phyloP scores from a whole-genome alignment of 2,797 vertebrate genomes.

The Pitangus sulphuratus region DNA sequence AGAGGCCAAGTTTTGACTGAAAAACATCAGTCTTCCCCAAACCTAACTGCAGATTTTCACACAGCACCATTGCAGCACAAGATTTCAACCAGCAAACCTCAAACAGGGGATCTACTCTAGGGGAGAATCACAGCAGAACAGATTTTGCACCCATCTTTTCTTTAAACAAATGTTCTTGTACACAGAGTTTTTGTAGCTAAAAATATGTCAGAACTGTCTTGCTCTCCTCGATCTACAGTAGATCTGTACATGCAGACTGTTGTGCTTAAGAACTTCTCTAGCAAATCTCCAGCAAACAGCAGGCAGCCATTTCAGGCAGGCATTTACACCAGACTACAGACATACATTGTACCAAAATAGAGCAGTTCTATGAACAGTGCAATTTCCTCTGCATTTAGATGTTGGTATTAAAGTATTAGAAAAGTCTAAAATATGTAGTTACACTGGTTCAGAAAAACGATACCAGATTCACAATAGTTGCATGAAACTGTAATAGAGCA shows the following conservation, averaged over 20 bases:
- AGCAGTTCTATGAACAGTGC: background rate
- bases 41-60: background rate
- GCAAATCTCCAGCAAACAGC: background rate
- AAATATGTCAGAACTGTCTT: background rate
- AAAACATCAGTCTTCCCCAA: background rate
- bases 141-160: background rate
- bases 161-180: background rate
- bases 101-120: background rate
- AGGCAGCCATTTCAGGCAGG: background rate
- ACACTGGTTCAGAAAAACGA: background rate
- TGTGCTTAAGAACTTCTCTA: background rate
- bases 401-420: background rate
- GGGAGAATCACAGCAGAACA: background rate
- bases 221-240: background rate
- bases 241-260: background rate
- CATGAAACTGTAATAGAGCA: background rate
- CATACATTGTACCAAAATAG: background rate
- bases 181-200: background rate
- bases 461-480: background rate
- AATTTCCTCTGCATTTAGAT: background rate
- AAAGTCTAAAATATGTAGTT: background rate
- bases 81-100: background rate
- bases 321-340: background rate
- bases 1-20: background rate
- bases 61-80: background rate